Base-by-base conservation (phyloP, 2,888 invertebrate species). In the Drosophila bunnanda region DNA sequence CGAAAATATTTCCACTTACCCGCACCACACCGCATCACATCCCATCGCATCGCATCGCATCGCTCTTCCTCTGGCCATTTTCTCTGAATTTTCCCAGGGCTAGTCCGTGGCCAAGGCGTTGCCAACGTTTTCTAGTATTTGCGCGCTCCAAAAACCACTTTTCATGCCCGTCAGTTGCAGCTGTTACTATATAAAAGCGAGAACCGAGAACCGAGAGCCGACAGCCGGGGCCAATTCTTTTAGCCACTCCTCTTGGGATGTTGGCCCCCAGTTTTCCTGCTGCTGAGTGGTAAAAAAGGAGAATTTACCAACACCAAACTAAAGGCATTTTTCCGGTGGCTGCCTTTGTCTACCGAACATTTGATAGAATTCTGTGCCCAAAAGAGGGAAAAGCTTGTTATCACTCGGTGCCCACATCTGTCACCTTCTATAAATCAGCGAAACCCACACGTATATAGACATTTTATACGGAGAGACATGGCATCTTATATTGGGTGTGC, bases 101-200 rank as follows among this genome's bases (percentile, higher is more conserved):
- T 64, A 50, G 56, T 54, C 61, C 72, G 62, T 56, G 53, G 55
- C 30, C 62, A 43, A 54, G 53, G 75, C 62, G 59, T 52, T 60
- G 69, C 56, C 61, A 75, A 62, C 58, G 64, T 64, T 71, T 72
- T 76, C 57, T 76, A 65, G 77, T 65, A 75, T 73, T 78, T 79
- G 74, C 80, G 69, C 73, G 73, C 82, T 77, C 56, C 68, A 61
- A 80, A 83, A 86, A 89, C 80, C 89, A 89, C 86, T 86, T 86
- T 89, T 89, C 89, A 89, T 80, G 89, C 88, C 80, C 88, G 88
- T 86, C 89, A 89, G 66, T 71, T 89, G 86, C 89, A 86, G 89
- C 88, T 89, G 89, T 88, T 72, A 65, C 75, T 74, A 74, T 46
- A 60, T 46, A 60, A 59, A 69, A 46, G 72, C 39, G 67, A 48